These are phyloP conservation scores for Rugalucina vietnamica DNA, from an alignment of 2,888 invertebrate genomes.

Conservation along the genomic window DNA sequence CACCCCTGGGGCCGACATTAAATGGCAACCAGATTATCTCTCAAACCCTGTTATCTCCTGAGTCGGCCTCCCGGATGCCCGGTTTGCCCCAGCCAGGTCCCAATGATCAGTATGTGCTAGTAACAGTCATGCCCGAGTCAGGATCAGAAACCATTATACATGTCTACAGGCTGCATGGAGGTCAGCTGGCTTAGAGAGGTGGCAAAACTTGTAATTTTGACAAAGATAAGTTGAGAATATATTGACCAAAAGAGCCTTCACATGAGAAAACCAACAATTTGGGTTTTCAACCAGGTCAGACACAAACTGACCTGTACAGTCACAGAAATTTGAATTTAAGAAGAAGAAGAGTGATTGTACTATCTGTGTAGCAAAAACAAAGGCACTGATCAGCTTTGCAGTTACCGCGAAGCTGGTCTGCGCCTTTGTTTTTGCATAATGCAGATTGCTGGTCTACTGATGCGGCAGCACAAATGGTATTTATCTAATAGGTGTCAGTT, in stretches of 20 bases:
- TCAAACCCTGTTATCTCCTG: background rate
- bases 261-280: too few species aligned
- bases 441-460: too few species aligned
- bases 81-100: background rate
- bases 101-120: conserved; percentile 60
- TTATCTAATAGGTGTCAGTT: background rate
- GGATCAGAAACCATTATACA: conserved; percentile 70
- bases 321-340: too few species aligned
- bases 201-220: too few species aligned
- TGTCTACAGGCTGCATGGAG: conserved; percentile 69
- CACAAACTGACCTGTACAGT: too few species aligned
- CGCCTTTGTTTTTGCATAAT: too few species aligned
- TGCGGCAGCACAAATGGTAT: too few species aligned
- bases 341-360: too few species aligned
- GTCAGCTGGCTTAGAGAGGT: background rate
- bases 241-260: background rate
- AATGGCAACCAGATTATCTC: background rate
- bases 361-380: too few species aligned
- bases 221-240: background rate
- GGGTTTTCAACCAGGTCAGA: too few species aligned
- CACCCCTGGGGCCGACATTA: background rate
- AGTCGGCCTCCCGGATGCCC: background rate
- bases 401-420: too few species aligned
- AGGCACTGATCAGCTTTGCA: too few species aligned
- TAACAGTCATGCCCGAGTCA: conserved; percentile 67